Evolutionary conservation across 2,888 invertebrate genomes (phyloP), one percentile per base, ranked within the genome.

Genomic region (Norana najaformis): DNA sequence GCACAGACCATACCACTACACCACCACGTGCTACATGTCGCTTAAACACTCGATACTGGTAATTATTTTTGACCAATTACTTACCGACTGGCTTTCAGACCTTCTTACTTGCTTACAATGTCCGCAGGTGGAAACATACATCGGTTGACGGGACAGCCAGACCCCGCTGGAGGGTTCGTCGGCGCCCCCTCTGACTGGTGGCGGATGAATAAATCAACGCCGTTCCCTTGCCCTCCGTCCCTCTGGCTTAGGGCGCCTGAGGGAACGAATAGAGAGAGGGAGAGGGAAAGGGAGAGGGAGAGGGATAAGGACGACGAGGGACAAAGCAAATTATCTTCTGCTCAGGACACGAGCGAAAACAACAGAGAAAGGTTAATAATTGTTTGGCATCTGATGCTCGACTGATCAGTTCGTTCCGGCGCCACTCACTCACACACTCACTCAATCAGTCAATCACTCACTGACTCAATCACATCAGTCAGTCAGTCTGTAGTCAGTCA

Each of bases 221-320:
- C 85, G 85, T 85, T 85, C 36, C 37, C 85, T 37, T 37, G 35
- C 35, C 85, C 85, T 85, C 85, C 85, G 14, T 35, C 85, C 23
- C 36, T 14, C 1, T 85, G 85, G 85, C 85, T 85, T 35, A 30
- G 85, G 6, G 16, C 16, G 85, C 69, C 69, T 16, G 69, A 69
- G 23, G 53, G 53, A 53, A 23, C 53, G 53, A 14, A 13, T 3
- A 35, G 16, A 34, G 34, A 35, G 34, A 83, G 16, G 83, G 35
- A 34, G 14, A 83, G 35, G 83, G 35, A 83, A 30, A 83, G 35
- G 35, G 83, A 34, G 83, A 35, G 30, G 34, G 34, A 8, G 85
- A 35, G 23, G 85, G 36, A 36, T 0, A 37, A 85, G 85, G 85
- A 85, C 18, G 85, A 85, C 6, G 85, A 85, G 36, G 85, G 30